These are phyloP conservation scores for Drosophila melanica DNA, from an alignment of 1,140 invertebrate species.

Conservation along the genomic window DNA sequence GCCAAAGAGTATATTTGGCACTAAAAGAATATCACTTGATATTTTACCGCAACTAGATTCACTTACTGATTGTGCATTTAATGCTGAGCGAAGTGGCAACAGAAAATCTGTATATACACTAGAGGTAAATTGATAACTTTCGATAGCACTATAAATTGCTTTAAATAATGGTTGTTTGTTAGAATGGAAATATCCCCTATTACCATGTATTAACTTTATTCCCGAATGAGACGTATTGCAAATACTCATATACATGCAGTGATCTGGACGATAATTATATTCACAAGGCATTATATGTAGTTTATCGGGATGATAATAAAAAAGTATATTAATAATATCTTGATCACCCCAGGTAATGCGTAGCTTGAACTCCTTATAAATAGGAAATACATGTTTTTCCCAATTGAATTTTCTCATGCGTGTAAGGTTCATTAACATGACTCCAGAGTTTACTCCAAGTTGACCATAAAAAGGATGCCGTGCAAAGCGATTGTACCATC, in stretches of 20 bases:
- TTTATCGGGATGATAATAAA: conserved; percentile 94
- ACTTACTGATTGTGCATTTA: conserved; percentile 74
- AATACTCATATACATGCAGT: conserved; percentile 96
- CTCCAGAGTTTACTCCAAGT: conserved; percentile 97
- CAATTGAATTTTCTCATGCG: conserved; percentile 94
- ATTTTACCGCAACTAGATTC: conserved; percentile 86
- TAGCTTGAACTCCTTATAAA: conserved; percentile 93
- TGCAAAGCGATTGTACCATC: conserved; percentile 98
- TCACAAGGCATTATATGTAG: conserved; percentile 93
- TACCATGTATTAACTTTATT: conserved; percentile 94
- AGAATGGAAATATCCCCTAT: conserved; percentile 92
- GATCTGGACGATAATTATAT: conserved; percentile 96
- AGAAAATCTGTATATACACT: conserved; percentile 85
- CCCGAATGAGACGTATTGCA: conserved; percentile 91
- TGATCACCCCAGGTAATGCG: conserved; percentile 99
- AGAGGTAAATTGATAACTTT: conserved; percentile 85
- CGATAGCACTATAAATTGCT: conserved; percentile 89
- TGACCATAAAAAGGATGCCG: conserved; percentile 96
- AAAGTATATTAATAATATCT: conserved; percentile 98
- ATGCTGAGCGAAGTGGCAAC: conserved; percentile 84
- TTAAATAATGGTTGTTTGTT: conserved; percentile 94
- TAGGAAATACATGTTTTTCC: conserved; percentile 92
- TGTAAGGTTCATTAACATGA: conserved; percentile 98
- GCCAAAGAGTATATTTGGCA: conserved; percentile 44
- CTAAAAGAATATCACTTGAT: conserved; percentile 79